phyloP scores from a whole-genome alignment of 1,140 invertebrate genomes.

The Drosophila pachea region DNA sequence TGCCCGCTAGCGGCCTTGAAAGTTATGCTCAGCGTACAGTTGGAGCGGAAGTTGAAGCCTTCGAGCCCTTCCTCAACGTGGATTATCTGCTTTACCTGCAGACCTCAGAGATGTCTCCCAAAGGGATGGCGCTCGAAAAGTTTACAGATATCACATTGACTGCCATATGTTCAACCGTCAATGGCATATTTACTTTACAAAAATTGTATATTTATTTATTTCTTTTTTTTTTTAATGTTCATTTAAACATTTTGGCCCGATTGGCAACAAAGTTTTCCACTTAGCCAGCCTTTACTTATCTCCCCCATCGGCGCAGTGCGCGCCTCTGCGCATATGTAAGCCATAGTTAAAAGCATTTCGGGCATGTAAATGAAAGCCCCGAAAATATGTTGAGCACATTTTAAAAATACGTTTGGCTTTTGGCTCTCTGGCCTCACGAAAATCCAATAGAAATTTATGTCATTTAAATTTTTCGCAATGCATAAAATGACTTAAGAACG shows the following conservation, averaged over 20 bases:
- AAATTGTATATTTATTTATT: constrained; percentile 1
- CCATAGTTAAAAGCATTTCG: constrained; percentile 11
- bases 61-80: constrained; percentile 6
- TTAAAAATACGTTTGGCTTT: constrained; percentile 15
- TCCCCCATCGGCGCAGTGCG: not conserved
- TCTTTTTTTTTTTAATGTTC: not conserved
- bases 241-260: not conserved
- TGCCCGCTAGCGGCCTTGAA: constrained; percentile 60
- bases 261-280: not conserved
- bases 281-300: constrained; percentile 2
- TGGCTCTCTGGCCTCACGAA: constrained; percentile 33
- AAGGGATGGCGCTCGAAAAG: constrained; percentile 15
- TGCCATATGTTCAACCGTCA: constrained; percentile 2
- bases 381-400: constrained; percentile 31
- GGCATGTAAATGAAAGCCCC: constrained; percentile 49
- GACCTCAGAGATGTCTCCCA: constrained; percentile 22
- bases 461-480: constrained; percentile 70
- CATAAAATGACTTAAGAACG: constrained; percentile 69
- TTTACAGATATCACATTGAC: constrained; percentile 15
- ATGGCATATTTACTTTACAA: not conserved
- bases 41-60: constrained; percentile 46
- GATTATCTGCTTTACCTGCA: constrained; percentile 48
- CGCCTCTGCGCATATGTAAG: not conserved
- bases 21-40: constrained; percentile 43
- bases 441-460: constrained; percentile 74